A percentile compares a stretch with the other conserved stretches of the same genome.
These are phyloP conservation scores for Ptychobarbus kaznakovi DNA, from an alignment of 2,797 vertebrate genomes.

Conservation along the genomic window DNA sequence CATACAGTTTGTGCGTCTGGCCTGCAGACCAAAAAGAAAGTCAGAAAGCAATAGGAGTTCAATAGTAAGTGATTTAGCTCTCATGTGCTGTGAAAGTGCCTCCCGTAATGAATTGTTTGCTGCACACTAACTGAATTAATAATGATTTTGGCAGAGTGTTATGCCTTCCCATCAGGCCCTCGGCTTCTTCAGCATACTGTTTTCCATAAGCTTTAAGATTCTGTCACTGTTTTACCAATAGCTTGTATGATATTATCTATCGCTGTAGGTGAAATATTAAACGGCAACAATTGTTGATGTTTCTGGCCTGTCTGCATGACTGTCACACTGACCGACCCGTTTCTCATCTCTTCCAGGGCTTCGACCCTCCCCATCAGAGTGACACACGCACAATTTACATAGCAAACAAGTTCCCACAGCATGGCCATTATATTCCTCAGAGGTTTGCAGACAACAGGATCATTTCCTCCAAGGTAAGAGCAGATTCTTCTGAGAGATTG, in stretches of 20 bases:
- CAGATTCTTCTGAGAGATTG: not conserved
- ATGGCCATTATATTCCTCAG: slow-evolving; percentile 94
- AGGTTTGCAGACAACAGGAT: slow-evolving; percentile 98
- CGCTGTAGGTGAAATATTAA: not conserved
- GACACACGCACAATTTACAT: slow-evolving; percentile 97
- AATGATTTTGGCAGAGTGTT: slow-evolving; percentile 36
- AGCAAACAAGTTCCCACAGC: slow-evolving; percentile 93
- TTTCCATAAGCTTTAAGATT: not conserved
- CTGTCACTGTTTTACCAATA: not conserved
- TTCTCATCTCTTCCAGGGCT: slow-evolving; percentile 80
- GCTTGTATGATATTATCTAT: not conserved
- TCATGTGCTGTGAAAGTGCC: slow-evolving; percentile 28
- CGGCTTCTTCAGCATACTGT: not conserved
- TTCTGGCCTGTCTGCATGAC: not conserved
- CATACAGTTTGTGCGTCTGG: not conserved
- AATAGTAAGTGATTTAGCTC: slow-evolving; percentile 54
- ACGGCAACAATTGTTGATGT: not conserved
- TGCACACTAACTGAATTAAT: slow-evolving; percentile 50
- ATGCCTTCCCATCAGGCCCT: not conserved
- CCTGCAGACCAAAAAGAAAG: slow-evolving; percentile 14
- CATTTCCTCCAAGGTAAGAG: slow-evolving; percentile 95
- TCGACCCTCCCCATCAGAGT: slow-evolving; percentile 97
- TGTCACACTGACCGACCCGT: not conserved
- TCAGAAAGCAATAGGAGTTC: slow-evolving; percentile 20
- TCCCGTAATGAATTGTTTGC: slow-evolving; percentile 52